Conservation (phyloP, 2,113 vertebrate species). For the pig (Sus scrofa) region T2T-Sscrofa CM000812.6:51875001-51875500, state of each 20-base stretch:
- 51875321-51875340: constrained; percentile 62
- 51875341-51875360: constrained; percentile 29
- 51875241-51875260: neutral
- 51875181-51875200: constrained; percentile 34
- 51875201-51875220: neutral
- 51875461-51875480: neutral
- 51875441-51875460: constrained; percentile 32
- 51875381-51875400: constrained; percentile 66
- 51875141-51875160: neutral
- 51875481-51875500: neutral
- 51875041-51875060: neutral
- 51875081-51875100: neutral
- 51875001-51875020: neutral
- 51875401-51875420: constrained; percentile 37
- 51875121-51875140: neutral
- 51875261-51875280: neutral
- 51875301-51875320: neutral
- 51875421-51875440: constrained; percentile 37
- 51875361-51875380: constrained; percentile 32
- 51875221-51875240: neutral
- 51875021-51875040: neutral
- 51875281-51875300: constrained; percentile 38
- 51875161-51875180: neutral
- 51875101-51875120: neutral
- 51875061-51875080: neutral